These are phyloP conservation scores for Dyspetes luteomarginatus DNA, from an alignment of 2,888 invertebrate genomes.

Conservation along the genomic window DNA sequence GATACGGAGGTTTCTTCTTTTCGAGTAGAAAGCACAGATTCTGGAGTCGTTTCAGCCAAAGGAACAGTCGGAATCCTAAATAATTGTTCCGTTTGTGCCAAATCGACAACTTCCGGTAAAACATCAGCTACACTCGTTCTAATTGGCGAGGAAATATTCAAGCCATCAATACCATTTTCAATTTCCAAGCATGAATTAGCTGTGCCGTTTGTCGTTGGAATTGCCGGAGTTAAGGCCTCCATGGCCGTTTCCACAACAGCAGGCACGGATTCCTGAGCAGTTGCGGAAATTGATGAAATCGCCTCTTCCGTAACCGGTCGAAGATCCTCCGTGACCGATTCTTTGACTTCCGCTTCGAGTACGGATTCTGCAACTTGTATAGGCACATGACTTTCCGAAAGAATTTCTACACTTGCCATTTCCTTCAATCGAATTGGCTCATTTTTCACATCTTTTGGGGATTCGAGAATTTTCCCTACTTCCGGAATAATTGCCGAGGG, in stretches of 20 bases:
- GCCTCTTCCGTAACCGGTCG: conserved; percentile 74
- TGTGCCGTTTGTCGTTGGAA: conserved; percentile 54
- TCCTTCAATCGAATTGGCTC: not conserved
- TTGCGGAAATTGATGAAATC: conserved; percentile 75
- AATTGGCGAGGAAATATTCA: conserved; percentile 6
- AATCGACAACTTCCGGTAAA: not conserved
- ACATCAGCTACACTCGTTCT: conserved; percentile 1
- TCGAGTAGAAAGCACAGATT: not conserved
- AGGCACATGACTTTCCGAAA: conserved; percentile 75
- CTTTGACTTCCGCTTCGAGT: conserved; percentile 78
- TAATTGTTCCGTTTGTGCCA: conserved; percentile 7
- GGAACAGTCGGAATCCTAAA: not conserved
- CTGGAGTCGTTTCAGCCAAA: conserved; percentile 51
- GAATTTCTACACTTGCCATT: conserved; percentile 27
- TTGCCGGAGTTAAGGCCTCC: conserved; percentile 46
- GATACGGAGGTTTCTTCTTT: conserved; percentile 35
- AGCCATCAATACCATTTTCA: conserved; percentile 51
- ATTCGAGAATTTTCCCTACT: conserved; percentile 7
- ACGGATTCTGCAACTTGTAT: conserved; percentile 81
- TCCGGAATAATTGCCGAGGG: not conserved
- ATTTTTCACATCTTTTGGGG: not conserved
- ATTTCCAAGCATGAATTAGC: conserved; percentile 33
- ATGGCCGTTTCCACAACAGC: conserved; percentile 69
- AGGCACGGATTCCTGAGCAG: conserved; percentile 75
- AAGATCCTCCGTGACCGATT: conserved; percentile 76